phyloP scores from a whole-genome alignment of 2,113 vertebrate genomes.

The Grammatotria lemairii region DNA sequence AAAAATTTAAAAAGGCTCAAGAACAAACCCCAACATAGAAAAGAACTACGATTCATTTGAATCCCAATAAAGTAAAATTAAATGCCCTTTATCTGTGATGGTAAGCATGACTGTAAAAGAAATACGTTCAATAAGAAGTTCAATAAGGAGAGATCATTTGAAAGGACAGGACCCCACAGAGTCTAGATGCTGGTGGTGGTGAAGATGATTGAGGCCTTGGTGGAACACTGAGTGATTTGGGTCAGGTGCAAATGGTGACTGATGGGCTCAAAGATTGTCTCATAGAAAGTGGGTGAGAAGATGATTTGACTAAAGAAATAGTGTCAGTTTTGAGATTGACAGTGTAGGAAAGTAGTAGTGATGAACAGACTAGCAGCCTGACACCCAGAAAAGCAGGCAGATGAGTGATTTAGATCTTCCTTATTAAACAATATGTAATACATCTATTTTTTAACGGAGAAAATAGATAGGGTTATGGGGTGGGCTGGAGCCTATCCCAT shows the following conservation, averaged over 20 bases:
- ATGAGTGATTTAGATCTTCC: background rate
- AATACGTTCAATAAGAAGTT: background rate
- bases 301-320: background rate
- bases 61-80: accelerated
- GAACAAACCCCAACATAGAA: background rate
- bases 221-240: background rate
- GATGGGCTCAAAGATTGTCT: background rate
- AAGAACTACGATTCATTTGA: background rate
- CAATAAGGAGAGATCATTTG: background rate
- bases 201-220: background rate
- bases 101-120: background rate
- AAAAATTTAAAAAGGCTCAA: background rate
- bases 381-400: background rate
- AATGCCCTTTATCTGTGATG: background rate
- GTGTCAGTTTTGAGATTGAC: background rate
- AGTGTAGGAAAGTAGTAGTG: background rate
- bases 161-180: background rate
- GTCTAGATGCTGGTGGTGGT: background rate
- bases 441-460: background rate
- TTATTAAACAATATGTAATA: background rate
- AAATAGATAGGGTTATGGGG: background rate
- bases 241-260: background rate
- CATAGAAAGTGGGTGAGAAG: background rate
- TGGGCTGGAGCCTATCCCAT: background rate
- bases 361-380: background rate